These are phyloP conservation scores for Phalacrocorax brasilianus DNA, from an alignment of 2,113 vertebrate species.

Conservation along the genomic window DNA sequence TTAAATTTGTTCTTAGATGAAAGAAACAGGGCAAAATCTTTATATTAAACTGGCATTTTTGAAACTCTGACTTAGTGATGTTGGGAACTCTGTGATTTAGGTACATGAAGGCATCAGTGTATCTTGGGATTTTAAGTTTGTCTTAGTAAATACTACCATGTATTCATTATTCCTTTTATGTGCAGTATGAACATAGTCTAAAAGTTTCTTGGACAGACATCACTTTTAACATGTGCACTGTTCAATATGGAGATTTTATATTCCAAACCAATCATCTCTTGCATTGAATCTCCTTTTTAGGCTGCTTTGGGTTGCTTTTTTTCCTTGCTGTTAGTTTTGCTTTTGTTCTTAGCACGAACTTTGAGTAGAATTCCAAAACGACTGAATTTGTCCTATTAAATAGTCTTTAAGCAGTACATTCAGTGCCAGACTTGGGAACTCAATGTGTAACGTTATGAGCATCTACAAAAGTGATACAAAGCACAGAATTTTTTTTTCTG, in stretches of 20 bases:
- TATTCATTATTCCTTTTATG: background rate
- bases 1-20: conserved; percentile 37
- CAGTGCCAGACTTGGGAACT: background rate
- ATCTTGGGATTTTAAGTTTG: background rate
- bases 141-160: background rate
- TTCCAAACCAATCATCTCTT: background rate
- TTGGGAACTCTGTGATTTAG: background rate
- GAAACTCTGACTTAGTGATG: background rate
- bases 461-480: background rate
- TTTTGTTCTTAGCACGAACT: background rate
- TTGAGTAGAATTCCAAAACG: background rate
- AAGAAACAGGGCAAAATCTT: conserved; percentile 3
- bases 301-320: background rate
- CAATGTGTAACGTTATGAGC: background rate
- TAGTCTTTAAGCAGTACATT: background rate
- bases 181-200: background rate
- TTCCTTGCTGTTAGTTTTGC: background rate
- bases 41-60: background rate
- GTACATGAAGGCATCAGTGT: background rate
- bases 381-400: background rate
- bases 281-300: background rate
- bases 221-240: background rate
- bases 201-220: background rate
- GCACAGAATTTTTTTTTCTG: background rate
- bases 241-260: background rate